A percentile compares a stretch with the other conserved stretches of the same genome.
Evolutionary conservation across 2,888 invertebrate genomes (phyloP).

Genomic region (Tryphoninae sp.): DNA sequence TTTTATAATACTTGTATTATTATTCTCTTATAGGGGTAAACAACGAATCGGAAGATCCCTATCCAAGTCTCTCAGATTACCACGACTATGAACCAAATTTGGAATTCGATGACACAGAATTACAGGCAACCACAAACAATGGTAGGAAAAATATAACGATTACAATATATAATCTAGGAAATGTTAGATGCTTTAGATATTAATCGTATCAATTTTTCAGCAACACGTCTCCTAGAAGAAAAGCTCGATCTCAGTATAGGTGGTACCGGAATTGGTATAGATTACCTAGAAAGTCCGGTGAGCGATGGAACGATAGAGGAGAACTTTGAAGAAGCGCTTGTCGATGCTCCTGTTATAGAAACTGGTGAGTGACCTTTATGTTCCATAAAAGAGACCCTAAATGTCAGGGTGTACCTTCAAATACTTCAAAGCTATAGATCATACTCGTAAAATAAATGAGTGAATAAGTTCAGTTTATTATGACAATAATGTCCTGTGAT

Average conservation of each 20-base stretch:
- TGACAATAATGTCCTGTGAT: no score
- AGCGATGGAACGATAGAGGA: constrained; percentile 95
- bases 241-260: constrained; percentile 78
- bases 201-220: constrained; percentile 66
- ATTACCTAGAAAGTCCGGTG: constrained; percentile 86
- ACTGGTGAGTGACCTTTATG: constrained; percentile 77
- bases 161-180: no score
- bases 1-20: neutral
- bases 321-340: constrained; percentile 94
- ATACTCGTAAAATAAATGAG: no score
- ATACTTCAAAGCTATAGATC: constrained; percentile 1
- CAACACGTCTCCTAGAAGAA: constrained; percentile 78
- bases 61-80: constrained; percentile 94
- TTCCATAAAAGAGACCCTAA: constrained; percentile 66
- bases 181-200: constrained; percentile 34
- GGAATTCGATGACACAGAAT: constrained; percentile 97
- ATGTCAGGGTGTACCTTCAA: constrained; percentile 70
- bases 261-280: constrained; percentile 78
- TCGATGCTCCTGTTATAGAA: constrained; percentile 84
- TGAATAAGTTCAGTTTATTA: no score
- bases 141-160: constrained; percentile 82
- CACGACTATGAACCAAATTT: constrained; percentile 97
- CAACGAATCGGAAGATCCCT: constrained; percentile 88
- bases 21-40: constrained; percentile 69
- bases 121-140: constrained; percentile 87